Conservation (phyloP, 2,888 invertebrate species). For the Dryocosmus kuriphilus region DNA sequence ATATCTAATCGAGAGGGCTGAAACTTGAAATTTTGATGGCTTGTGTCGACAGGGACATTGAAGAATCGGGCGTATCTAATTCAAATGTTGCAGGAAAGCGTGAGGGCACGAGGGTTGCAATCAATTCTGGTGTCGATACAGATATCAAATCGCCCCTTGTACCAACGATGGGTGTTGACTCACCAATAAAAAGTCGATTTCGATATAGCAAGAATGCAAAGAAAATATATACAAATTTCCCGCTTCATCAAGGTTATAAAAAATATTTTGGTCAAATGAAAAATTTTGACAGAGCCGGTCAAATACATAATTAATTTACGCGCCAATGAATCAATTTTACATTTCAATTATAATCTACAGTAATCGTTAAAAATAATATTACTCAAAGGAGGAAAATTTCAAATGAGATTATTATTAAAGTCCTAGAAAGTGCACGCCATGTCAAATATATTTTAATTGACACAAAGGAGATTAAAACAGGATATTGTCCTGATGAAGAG, state of each 20-base stretch:
- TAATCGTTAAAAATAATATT: background rate
- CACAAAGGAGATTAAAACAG: background rate
- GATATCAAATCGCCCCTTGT: background rate
- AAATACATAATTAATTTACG: background rate
- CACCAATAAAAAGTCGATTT: background rate
- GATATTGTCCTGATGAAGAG: background rate
- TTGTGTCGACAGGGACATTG: background rate
- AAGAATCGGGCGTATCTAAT: conserved; percentile 4
- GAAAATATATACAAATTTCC: background rate
- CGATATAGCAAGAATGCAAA: background rate
- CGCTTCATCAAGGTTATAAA: background rate
- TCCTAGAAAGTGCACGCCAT: background rate
- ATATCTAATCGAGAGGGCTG: background rate
- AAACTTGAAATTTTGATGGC: background rate
- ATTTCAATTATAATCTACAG: background rate
- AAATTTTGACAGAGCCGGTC: too few relatives aligned
- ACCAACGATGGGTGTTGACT: background rate
- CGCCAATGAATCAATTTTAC: background rate
- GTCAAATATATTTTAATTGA: conserved; percentile 16
- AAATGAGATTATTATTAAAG: background rate
- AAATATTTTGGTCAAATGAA: too few relatives aligned
- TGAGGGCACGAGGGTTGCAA: background rate
- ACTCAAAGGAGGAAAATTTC: background rate
- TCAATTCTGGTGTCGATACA: background rate
- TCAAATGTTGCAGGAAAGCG: background rate